Evolutionary conservation across 2,797 vertebrate genomes (phyloP), one percentile per base, ranked within the genome.

Genomic region (Bovichtus diacanthus): DNA sequence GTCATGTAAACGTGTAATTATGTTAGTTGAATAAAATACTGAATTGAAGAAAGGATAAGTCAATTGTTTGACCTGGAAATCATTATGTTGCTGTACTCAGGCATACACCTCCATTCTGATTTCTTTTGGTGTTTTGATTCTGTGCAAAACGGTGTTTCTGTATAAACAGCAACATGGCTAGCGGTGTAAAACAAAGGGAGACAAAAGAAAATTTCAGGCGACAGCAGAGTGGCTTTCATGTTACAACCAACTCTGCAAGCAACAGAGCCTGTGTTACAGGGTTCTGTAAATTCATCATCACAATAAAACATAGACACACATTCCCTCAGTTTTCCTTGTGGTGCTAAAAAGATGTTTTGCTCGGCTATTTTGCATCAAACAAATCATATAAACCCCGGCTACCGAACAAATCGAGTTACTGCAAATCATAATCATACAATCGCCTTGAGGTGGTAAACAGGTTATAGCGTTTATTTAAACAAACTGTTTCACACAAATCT

Each of bases 251-350:
- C 50, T 76, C 25, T 65, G 54, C 47, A 47, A 65, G 43, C 74
- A 67, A 76, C 71, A 43, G 58, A 39, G 27, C 43, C 50, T 64
- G 64, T 70, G 55, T 88, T 79, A 63, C 2, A 1, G 36, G 29
- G 51, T 67, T 74, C 39, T 74, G 44, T 60, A 76, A 82, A 84
- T 77, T 78, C 78, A 85, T 82, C 72, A 68, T 81, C 67, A 71
- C 56, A 81, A 49, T 63, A 80, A 83, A 82, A 80, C 76, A 73
- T 9, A 54, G 50, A 69, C 62, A 70, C 46, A 54, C 53, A 60
- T 29, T 59, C 36, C n/a, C 31, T 49, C 23, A 0, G 6, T 56
- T 71, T 71, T 76, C 27, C 31, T 65, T 43, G 25, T 82, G 64
- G 47, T 62, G 53, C 59, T 50, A 36, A 73, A 68, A 80, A 75